Percentiles rank a stretch among this genome's conserved stretches.
These are phyloP conservation scores for Helicoverpa armigera DNA, from an alignment of 1,140 invertebrate species.

Conservation along the genomic window DNA sequence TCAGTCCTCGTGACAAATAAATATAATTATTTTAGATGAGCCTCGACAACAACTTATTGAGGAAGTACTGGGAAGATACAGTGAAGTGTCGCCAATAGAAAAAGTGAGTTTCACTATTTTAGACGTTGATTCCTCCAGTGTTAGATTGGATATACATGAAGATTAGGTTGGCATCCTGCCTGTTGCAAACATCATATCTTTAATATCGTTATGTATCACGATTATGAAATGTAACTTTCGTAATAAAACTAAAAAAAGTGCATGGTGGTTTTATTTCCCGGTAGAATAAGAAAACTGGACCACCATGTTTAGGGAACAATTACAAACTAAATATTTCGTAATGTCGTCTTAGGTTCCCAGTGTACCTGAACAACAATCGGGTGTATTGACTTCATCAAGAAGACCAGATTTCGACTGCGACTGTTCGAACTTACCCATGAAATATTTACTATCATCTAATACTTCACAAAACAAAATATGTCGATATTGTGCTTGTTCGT, in stretches of 20 bases:
- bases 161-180: background rate
- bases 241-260: constrained; percentile 56
- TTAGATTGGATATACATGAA: constrained; percentile 31
- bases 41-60: constrained; percentile 74
- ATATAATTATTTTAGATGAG: constrained; percentile 70
- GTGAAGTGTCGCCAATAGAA: constrained; percentile 66
- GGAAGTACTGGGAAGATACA: constrained; percentile 76
- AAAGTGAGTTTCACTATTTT: constrained; percentile 73
- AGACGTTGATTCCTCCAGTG: constrained; percentile 54
- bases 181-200: constrained; percentile 21
- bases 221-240: constrained; percentile 40
- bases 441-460: constrained; percentile 12
- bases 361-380: constrained; percentile 4
- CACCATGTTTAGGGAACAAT: constrained; percentile 55
- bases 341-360: constrained; percentile 57
- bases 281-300: constrained; percentile 47
- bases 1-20: constrained; percentile 38
- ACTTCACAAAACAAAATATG: background rate
- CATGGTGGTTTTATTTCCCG: constrained; percentile 68
- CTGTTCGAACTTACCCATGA: constrained; percentile 12
- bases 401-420: background rate
- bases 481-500: constrained; percentile 15
- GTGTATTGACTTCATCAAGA: constrained; percentile 8
- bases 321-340: constrained; percentile 3
- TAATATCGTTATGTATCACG: background rate